Conservation (phyloP, 2,888 invertebrate genomes). For the Erpobdella octoculata region DNA sequence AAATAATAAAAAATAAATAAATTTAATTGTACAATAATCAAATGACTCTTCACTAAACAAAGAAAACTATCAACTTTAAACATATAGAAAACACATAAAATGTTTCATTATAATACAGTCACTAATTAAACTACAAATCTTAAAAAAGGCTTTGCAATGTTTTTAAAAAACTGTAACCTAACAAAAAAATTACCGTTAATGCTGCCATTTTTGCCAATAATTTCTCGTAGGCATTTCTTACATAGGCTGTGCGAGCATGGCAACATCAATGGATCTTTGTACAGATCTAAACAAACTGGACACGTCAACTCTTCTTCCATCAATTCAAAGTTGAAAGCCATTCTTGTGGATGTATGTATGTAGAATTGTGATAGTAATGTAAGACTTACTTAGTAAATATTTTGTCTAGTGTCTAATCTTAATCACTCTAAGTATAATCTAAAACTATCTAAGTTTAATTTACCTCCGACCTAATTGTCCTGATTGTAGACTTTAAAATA, state of each 20-base stretch:
- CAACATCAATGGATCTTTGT: conserved; percentile 46
- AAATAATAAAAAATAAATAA: background rate
- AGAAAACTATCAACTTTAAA: background rate
- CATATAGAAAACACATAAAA: no score
- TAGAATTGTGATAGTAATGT: no score
- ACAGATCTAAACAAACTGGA: conserved; percentile 49
- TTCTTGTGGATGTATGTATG: background rate
- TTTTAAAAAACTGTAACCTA: no score
- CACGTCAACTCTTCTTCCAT: conserved; percentile 50
- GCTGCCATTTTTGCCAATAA: conserved; percentile 38
- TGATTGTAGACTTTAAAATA: no score
- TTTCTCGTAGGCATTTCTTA: conserved; percentile 47
- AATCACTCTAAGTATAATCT: no score
- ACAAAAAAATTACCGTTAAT: background rate
- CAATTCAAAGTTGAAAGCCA: conserved; percentile 33
- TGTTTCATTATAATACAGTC: background rate
- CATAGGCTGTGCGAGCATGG: conserved; percentile 49
- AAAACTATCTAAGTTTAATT: no score
- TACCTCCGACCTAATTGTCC: no score
- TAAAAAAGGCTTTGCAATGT: background rate
- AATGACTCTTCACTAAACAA: no score
- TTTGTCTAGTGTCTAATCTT: no score
- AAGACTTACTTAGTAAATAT: no score
- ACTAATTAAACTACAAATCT: background rate
- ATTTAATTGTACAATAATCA: no score